Conservation (phyloP, 1,140 invertebrate genomes). For the Lordiphosa clarofinis region DNA sequence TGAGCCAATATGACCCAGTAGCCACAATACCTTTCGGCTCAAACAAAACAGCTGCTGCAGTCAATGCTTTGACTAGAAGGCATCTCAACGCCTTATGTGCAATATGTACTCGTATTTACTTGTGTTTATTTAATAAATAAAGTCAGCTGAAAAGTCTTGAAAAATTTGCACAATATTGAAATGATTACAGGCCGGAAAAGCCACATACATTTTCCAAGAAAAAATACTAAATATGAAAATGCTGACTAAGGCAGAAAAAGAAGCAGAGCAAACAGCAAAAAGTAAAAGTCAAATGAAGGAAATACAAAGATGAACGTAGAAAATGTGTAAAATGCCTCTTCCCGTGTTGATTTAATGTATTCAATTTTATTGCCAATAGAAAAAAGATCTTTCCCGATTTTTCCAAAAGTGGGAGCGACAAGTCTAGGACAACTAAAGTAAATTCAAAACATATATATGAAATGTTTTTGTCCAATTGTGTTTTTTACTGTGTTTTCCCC, state of each 20-base stretch:
- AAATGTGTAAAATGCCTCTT: conserved; percentile 39
- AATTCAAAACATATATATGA: neutral
- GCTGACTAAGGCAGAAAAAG: conserved; percentile 42
- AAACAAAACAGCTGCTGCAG: conserved; percentile 24
- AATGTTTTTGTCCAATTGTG: neutral
- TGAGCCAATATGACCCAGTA: conserved; percentile 14
- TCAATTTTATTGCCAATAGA: no score
- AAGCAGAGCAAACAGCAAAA: conserved; percentile 4
- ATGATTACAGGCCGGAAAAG: conserved; percentile 2
- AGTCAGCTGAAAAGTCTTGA: neutral
- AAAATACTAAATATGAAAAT: conserved; percentile 32
- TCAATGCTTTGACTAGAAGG: conserved; percentile 10
- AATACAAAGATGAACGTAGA: conserved; percentile 25
- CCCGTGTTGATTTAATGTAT: neutral
- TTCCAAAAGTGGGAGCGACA: no score
- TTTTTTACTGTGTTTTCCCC: conserved; percentile 1
- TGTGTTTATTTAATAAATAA: conserved; percentile 7
- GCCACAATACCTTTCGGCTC: conserved; percentile 16
- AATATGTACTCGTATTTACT: conserved; percentile 4
- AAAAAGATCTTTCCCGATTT: no score
- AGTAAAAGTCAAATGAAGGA: conserved; percentile 56
- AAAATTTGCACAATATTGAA: conserved; percentile 3
- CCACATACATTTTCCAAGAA: conserved; percentile 43
- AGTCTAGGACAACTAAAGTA: no score
- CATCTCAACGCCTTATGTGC: conserved; percentile 6